phyloP scores from a whole-genome alignment of 2,113 vertebrate genomes.

The Clarias gariepinus region DNA sequence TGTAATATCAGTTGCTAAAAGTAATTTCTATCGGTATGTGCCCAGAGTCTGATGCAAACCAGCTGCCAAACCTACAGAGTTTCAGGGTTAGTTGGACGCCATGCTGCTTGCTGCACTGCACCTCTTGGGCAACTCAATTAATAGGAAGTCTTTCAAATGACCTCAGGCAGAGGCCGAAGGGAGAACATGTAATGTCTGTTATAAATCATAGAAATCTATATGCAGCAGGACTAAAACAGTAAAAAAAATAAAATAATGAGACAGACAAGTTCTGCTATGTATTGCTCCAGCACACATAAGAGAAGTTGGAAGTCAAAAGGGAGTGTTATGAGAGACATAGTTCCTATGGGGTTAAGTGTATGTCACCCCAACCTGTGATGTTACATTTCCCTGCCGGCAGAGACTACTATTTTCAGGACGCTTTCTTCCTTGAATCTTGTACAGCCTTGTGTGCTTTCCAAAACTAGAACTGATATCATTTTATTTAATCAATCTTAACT shows the following conservation, averaged over 20 bases:
- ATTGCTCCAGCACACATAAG: neutral
- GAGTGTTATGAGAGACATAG: neutral
- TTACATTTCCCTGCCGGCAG: neutral
- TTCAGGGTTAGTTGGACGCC: conserved; percentile 10
- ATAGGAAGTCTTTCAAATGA: conserved; percentile 42
- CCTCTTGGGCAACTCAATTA: conserved; percentile 15
- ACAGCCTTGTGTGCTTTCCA: neutral
- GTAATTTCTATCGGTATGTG: neutral
- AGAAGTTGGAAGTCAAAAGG: neutral
- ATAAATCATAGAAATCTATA: conserved; percentile 32
- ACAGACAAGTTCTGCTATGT: neutral
- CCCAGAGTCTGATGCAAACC: conserved; percentile 18
- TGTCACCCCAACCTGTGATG: neutral
- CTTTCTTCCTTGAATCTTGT: neutral
- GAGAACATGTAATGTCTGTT: neutral
- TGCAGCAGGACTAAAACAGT: conserved; percentile 3
- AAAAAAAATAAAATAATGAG: conserved; percentile 13
- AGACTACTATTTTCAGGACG: neutral
- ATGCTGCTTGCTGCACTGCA: conserved; percentile 1
- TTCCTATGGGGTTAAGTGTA: neutral
- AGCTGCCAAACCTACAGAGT: neutral
- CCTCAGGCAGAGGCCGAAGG: conserved; percentile 24
- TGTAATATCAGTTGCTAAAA: conserved; percentile 1
- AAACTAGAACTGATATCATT: neutral
- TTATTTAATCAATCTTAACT: neutral